Percentiles rank a stretch among this genome's conserved stretches.
phyloP scores from a whole-genome alignment of 2,113 vertebrate genomes.

The Neolamprologus tretocephalus region DNA sequence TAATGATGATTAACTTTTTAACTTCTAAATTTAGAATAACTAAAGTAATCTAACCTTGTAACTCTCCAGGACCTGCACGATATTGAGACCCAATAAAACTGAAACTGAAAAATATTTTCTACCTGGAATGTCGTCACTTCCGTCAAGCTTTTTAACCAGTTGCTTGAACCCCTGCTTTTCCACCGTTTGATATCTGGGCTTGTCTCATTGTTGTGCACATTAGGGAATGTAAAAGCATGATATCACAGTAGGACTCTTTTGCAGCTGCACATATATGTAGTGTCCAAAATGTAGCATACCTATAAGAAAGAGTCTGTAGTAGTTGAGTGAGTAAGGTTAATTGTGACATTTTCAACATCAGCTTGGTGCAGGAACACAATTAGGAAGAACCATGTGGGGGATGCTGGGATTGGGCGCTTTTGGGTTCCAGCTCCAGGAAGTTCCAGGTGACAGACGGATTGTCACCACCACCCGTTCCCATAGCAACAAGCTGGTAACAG shows the following conservation, averaged over 20 bases:
- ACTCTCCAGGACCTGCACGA: not conserved
- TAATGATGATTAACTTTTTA: not conserved
- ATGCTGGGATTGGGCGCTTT: constrained; percentile 86
- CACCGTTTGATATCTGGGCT: not conserved
- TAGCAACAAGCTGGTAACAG: constrained; percentile 84
- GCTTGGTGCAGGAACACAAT: constrained; percentile 73
- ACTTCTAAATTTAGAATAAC: not conserved
- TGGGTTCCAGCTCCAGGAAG: constrained; percentile 88
- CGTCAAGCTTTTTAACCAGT: not conserved
- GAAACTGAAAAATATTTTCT: not conserved
- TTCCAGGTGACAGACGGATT: constrained; percentile 79
- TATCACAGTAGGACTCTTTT: not conserved
- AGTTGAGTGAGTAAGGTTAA: not conserved
- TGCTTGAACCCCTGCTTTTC: not conserved
- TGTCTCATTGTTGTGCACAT: not conserved
- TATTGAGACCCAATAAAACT: not conserved
- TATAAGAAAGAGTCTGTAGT: not conserved
- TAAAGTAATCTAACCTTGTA: not conserved
- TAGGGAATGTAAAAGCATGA: not conserved
- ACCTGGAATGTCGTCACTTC: not conserved
- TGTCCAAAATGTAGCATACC: not conserved
- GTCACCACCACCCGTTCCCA: constrained; percentile 92
- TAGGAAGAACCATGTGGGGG: constrained; percentile 95
- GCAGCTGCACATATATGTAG: not conserved
- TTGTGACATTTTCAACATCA: constrained; percentile 32